Conservation (phyloP, 2,113 vertebrate genomes). For the Abramis brama region DNA sequence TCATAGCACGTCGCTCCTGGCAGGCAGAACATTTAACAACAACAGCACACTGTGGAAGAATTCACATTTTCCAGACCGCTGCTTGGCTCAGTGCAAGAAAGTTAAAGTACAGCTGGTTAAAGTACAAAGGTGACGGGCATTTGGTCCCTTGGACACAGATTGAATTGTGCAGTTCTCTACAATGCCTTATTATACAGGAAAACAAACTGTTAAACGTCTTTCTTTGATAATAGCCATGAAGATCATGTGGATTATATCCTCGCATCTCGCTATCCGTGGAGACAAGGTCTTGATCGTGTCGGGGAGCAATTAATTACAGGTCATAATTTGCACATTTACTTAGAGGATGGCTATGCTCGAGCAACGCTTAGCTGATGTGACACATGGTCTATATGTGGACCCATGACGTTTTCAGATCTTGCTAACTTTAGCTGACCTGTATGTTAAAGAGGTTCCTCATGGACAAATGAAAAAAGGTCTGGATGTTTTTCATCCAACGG, state of each 20-base stretch:
- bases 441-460: not conserved
- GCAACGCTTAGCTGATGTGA: conserved; percentile 8
- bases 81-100: conserved; percentile 27
- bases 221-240: conserved; percentile 14
- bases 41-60: conserved; percentile 44
- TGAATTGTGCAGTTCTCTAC: conserved; percentile 27
- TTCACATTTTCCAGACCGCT: conserved; percentile 40
- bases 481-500: not conserved
- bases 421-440: conserved; percentile 21
- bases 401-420: conserved; percentile 3
- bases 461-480: not conserved
- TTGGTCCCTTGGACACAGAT: conserved; percentile 25
- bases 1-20: conserved; percentile 77
- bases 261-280: not conserved
- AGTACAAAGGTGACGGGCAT: conserved; percentile 7
- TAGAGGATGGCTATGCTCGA: conserved; percentile 16
- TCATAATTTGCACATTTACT: conserved; percentile 47
- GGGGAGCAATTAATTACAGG: conserved; percentile 21
- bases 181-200: conserved; percentile 33
- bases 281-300: not conserved
- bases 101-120: conserved; percentile 26
- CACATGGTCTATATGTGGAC: not conserved
- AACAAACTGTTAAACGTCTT: conserved; percentile 2
- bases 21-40: conserved; percentile 56
- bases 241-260: conserved; percentile 20